These are phyloP conservation scores for Alfaro cultratus DNA, from an alignment of 2,797 vertebrate species.

Conservation along the genomic window DNA sequence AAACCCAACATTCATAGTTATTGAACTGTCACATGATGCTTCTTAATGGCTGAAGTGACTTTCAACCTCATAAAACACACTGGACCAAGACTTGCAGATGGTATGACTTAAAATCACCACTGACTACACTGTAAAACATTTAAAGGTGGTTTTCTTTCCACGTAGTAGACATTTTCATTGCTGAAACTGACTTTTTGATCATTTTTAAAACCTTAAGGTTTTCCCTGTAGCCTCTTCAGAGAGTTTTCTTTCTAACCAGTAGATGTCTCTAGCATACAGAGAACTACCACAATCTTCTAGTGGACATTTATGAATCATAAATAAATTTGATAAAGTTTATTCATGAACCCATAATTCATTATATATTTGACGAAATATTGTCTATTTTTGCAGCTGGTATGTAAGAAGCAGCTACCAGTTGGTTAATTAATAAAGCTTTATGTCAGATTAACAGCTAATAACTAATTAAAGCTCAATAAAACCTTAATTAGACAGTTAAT, in stretches of 20 bases:
- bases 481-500: conserved; percentile 9
- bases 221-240: neutral
- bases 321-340: neutral
- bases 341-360: too few species aligned
- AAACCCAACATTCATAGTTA: neutral
- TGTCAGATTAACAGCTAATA: neutral
- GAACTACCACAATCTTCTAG: neutral
- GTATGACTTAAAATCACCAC: neutral
- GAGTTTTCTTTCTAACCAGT: conserved; percentile 33
- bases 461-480: neutral
- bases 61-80: neutral
- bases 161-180: neutral
- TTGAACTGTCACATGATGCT: neutral
- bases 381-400: neutral
- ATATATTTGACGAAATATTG: neutral
- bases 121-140: too few species aligned
- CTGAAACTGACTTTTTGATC: neutral
- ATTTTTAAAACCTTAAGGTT: neutral
- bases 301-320: neutral
- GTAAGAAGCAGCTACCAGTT: neutral
- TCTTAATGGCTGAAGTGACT: neutral
- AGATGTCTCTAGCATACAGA: conserved; percentile 56
- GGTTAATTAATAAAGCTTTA: neutral
- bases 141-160: neutral
- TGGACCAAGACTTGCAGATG: neutral